phyloP scores from a whole-genome alignment of 1,140 invertebrate species.

The Augochlora pura region DNA sequence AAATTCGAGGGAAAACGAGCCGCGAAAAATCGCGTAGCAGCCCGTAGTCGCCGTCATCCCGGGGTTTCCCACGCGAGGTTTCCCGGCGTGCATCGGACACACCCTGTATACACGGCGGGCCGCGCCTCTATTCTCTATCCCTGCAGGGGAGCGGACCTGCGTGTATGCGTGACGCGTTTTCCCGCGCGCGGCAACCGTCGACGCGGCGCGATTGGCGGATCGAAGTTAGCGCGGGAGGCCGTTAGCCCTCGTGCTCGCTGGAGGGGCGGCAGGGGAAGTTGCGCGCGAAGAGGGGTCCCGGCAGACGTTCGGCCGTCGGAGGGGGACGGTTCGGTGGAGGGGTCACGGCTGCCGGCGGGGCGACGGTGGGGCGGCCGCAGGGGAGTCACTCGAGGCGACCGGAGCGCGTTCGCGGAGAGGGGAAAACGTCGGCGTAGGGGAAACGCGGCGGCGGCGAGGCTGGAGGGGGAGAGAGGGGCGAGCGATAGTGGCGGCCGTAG shows the following conservation, averaged over 20 bases:
- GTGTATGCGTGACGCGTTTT: constrained; percentile 65
- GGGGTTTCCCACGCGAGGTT: constrained; percentile 26
- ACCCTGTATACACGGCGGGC: constrained; percentile 36
- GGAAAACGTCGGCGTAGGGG: constrained; percentile 4
- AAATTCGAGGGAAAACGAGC: no score
- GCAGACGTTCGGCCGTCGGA: not conserved
- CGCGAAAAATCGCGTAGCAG: not conserved
- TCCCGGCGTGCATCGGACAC: constrained; percentile 36
- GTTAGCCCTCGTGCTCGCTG: constrained; percentile 56
- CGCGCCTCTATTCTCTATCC: constrained; percentile 3
- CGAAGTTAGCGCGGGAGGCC: constrained; percentile 63
- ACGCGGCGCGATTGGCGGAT: constrained; percentile 61
- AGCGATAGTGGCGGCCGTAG: constrained; percentile 61
- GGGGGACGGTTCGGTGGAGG: not conserved
- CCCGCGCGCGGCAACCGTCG: constrained; percentile 70
- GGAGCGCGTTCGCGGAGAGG: not conserved
- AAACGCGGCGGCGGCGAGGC: constrained; percentile 23
- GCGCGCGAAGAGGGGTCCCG: not conserved
- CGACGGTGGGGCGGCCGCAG: not conserved
- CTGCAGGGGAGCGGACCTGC: constrained; percentile 28
- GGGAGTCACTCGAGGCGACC: no score
- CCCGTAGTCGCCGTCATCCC: not conserved
- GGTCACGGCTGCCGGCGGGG: not conserved
- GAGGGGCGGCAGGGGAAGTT: constrained; percentile 20
- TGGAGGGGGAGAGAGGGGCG: not conserved